These are phyloP conservation scores for Cecropterus lyciades DNA, from an alignment of 1,140 invertebrate species.

Conservation along the genomic window DNA sequence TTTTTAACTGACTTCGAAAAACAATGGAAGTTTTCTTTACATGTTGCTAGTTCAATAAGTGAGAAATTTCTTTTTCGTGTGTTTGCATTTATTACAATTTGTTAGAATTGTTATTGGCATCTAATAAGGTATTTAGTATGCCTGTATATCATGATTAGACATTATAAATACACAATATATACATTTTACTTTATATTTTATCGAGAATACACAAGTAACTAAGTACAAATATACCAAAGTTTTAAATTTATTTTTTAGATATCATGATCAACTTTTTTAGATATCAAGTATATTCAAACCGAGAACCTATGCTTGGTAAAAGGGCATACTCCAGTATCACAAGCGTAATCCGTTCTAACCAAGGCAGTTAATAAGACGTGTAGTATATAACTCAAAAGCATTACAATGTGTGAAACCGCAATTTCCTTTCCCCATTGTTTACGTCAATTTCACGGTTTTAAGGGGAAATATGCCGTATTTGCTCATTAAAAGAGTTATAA, in stretches of 20 bases:
- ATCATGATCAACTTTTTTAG: too few relatives aligned
- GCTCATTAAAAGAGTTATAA: conserved; percentile 37
- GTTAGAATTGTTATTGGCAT: neutral
- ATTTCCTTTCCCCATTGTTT: conserved; percentile 10
- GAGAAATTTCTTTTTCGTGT: conserved; percentile 26
- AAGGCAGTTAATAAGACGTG: neutral
- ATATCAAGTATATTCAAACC: too few relatives aligned
- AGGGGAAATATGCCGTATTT: conserved; percentile 23
- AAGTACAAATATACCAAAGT: too few relatives aligned
- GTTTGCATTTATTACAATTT: conserved; percentile 16
- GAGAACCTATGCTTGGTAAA: too few relatives aligned
- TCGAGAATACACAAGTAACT: too few relatives aligned
- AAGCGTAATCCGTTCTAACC: too few relatives aligned
- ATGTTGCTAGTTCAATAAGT: conserved; percentile 23
- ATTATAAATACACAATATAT: too few relatives aligned
- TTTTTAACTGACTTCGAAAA: conserved; percentile 73
- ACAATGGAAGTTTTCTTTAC: conserved; percentile 53
- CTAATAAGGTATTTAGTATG: too few relatives aligned
- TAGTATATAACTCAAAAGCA: neutral
- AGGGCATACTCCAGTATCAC: too few relatives aligned
- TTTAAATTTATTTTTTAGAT: too few relatives aligned
- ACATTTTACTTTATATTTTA: too few relatives aligned
- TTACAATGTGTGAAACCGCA: conserved; percentile 4
- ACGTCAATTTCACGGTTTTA: conserved; percentile 9
- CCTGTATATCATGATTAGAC: too few relatives aligned